A percentile compares a stretch with the other conserved stretches of the same genome.
Conservation (phyloP, 2,113 vertebrate genomes). For the Nothocercus nigrocapillus region DNA sequence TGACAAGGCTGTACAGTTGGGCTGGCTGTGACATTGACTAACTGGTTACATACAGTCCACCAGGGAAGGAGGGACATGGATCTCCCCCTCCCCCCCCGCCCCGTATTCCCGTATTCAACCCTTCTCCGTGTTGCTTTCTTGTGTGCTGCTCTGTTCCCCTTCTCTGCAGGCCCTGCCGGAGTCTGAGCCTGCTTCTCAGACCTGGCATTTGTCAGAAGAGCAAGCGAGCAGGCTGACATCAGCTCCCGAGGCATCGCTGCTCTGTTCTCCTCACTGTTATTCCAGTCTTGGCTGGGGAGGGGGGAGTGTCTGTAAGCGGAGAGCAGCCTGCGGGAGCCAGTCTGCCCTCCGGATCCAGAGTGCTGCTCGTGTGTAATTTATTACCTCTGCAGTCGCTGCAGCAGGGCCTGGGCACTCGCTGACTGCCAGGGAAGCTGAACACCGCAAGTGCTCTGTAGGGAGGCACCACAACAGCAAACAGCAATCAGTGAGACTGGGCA, state of each 20-base stretch:
- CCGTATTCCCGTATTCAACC: background rate
- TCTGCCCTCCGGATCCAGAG: background rate
- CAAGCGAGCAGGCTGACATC: background rate
- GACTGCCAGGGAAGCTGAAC: background rate
- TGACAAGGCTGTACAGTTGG: background rate
- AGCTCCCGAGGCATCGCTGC: background rate
- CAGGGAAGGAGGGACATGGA: background rate
- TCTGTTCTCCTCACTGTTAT: background rate
- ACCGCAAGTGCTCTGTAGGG: background rate
- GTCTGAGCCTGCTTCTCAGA: background rate
- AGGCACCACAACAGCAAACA: background rate
- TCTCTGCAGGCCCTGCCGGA: background rate
- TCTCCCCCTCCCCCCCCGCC: background rate
- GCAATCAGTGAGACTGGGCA: background rate
- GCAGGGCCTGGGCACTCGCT: background rate
- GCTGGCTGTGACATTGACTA: background rate
- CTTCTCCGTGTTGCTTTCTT: background rate
- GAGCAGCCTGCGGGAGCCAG: background rate
- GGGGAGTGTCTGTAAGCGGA: background rate
- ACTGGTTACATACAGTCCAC: background rate
- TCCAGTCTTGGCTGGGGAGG: background rate
- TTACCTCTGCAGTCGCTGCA: conserved; percentile 49
- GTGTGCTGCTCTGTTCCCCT: background rate
- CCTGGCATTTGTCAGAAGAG: conserved; percentile 19
- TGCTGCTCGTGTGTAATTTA: conserved; percentile 25